Percentiles rank a stretch among this genome's conserved stretches.
Conservation (phyloP, 2,888 invertebrate genomes). For the Parascotia fuliginaria region DNA sequence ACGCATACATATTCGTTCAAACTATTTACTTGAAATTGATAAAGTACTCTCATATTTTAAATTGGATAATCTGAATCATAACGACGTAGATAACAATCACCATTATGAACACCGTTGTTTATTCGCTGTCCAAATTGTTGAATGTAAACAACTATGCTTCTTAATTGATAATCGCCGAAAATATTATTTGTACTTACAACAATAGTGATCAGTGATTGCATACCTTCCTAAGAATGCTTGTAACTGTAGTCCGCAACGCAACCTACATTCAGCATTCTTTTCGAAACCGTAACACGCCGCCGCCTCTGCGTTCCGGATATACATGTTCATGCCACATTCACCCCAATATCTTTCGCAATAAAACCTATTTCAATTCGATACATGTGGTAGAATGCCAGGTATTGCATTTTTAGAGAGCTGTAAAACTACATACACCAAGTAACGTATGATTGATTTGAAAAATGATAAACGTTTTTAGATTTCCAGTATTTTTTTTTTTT, state of each 20-base stretch:
- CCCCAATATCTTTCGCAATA: conserved; percentile 69
- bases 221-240: conserved; percentile 71
- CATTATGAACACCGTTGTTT: conserved; percentile 20
- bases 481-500: conserved; percentile 1
- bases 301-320: conserved; percentile 83
- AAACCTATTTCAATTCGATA: conserved; percentile 70
- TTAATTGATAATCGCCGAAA: conserved; percentile 54
- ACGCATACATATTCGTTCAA: conserved; percentile 56
- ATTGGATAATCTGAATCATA: conserved; percentile 14
- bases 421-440: conserved; percentile 63
- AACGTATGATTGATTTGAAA: conserved; percentile 63
- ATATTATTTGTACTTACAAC: conserved; percentile 62
- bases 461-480: conserved; percentile 47
- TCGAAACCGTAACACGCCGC: conserved; percentile 84
- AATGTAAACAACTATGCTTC: conserved; percentile 31
- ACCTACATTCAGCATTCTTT: conserved; percentile 86
- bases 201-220: conserved; percentile 73
- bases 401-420: conserved; percentile 81
- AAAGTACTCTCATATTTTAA: conserved; percentile 34
- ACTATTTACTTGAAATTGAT: conserved; percentile 49
- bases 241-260: conserved; percentile 82
- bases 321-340: conserved; percentile 71
- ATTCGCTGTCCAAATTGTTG: conserved; percentile 9
- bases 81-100: conserved; percentile 14
- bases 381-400: conserved; percentile 61